Conservation (phyloP, 2,888 invertebrate species). For the Eurois occulta region DNA sequence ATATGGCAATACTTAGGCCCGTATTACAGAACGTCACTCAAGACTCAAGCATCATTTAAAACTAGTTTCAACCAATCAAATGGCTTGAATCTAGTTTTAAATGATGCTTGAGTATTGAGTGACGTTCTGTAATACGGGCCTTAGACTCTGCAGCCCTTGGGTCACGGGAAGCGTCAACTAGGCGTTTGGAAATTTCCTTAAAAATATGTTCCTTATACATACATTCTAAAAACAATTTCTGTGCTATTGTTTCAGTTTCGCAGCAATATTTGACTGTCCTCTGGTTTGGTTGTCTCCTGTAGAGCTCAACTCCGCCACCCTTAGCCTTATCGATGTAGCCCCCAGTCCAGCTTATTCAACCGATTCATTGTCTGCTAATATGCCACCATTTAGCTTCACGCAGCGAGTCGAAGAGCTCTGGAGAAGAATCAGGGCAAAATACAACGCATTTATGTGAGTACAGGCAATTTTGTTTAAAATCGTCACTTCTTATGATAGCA, state of each 20-base stretch:
- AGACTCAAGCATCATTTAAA: too few relatives aligned
- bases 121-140: too few relatives aligned
- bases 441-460: slow-evolving; percentile 53
- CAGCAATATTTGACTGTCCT: slow-evolving; percentile 77
- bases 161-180: background rate
- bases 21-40: too few relatives aligned
- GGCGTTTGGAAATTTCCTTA: background rate
- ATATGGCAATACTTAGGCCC: too few relatives aligned
- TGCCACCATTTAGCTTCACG: slow-evolving; percentile 70
- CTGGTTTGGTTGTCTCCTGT: slow-evolving; percentile 78
- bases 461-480: background rate
- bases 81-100: too few relatives aligned
- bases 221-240: background rate
- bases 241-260: slow-evolving; percentile 71
- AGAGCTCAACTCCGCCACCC: slow-evolving; percentile 73
- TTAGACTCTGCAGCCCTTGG: too few relatives aligned
- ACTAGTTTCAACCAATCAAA: too few relatives aligned
- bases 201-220: background rate
- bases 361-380: slow-evolving; percentile 56
- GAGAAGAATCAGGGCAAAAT: slow-evolving; percentile 48
- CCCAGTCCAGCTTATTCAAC: slow-evolving; percentile 72
- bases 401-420: slow-evolving; percentile 68
- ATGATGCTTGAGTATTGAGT: too few relatives aligned
- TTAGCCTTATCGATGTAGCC: slow-evolving; percentile 74
- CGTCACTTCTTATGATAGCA: background rate